These are phyloP conservation scores for Tamandua tetradactyla DNA, from an alignment of 2,797 vertebrate genomes.

Conservation along the genomic window DNA sequence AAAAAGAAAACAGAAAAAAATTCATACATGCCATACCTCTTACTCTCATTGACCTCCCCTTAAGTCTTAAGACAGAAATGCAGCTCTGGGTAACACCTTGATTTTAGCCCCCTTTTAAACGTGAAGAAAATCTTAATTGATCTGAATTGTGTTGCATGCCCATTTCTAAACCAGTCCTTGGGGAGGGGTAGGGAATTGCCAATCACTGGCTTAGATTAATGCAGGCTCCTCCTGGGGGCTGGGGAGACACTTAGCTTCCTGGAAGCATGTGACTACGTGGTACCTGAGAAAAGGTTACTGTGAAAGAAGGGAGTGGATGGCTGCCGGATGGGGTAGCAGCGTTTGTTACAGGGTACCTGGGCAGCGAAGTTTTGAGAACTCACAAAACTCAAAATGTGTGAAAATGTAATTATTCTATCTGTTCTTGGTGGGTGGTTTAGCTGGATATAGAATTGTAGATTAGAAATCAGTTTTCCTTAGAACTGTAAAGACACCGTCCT, in stretches of 20 bases:
- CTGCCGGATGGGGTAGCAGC: not conserved
- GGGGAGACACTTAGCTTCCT: not conserved
- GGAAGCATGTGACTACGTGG: not conserved
- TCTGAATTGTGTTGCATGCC: not conserved
- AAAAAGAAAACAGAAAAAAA: too few species aligned
- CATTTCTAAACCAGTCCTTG: slow-evolving; percentile 24
- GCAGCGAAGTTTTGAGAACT: not conserved
- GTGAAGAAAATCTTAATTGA: not conserved
- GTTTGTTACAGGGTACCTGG: not conserved
- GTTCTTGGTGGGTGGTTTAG: not conserved
- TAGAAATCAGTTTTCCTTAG: slow-evolving; percentile 18
- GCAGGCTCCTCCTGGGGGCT: not conserved
- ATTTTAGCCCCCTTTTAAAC: not conserved
- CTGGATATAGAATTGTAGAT: slow-evolving; percentile 14
- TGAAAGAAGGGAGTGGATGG: not conserved
- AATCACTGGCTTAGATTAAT: not conserved
- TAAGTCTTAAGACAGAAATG: not conserved
- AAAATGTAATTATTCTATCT: slow-evolving; percentile 36
- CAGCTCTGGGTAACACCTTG: not conserved
- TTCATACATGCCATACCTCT: too few species aligned
- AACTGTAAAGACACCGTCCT: not conserved
- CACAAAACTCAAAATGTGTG: not conserved
- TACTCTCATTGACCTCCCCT: too few species aligned
- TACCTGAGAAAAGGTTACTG: not conserved
- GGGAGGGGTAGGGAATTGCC: not conserved